A percentile compares a stretch with the other conserved stretches of the same genome.
Conservation (phyloP, 2,797 vertebrate species). For the Sparus aurata region DNA sequence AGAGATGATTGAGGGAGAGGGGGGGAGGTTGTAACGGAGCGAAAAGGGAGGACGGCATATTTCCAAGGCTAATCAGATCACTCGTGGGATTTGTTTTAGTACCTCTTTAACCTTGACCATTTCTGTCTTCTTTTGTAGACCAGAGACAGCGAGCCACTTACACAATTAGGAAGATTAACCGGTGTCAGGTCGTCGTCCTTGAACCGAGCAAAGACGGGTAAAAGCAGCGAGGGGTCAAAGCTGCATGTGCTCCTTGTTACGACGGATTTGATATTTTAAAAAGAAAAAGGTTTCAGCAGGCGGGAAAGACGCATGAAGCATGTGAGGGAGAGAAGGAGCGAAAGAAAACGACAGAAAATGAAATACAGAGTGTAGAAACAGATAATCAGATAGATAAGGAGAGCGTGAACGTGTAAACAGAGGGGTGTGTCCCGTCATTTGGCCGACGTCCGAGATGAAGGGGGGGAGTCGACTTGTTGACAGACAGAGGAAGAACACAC, state of each 20-base stretch:
- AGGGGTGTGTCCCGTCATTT: constrained; percentile 68
- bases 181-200: constrained; percentile 54
- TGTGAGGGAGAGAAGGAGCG: neutral
- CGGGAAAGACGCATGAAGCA: neutral
- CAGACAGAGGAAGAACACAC: constrained; percentile 73
- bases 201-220: constrained; percentile 32
- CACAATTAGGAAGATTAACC: constrained; percentile 56
- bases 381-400: constrained; percentile 24
- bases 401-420: constrained; percentile 59
- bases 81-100: constrained; percentile 63
- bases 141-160: constrained; percentile 32
- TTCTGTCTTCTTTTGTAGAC: constrained; percentile 60
- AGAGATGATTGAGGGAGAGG: neutral
- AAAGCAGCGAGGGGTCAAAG: constrained; percentile 38
- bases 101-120: constrained; percentile 71
- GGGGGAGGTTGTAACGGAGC: constrained; percentile 25
- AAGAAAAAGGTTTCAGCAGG: neutral
- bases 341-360: neutral
- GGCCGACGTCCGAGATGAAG: constrained; percentile 63
- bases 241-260: neutral
- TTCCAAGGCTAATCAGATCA: constrained; percentile 68
- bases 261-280: neutral
- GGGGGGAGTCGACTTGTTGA: constrained; percentile 68
- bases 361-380: neutral
- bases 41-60: constrained; percentile 45